These are phyloP conservation scores for Ametastegia equiseti DNA, from an alignment of 2,888 invertebrate genomes.

Conservation along the genomic window DNA sequence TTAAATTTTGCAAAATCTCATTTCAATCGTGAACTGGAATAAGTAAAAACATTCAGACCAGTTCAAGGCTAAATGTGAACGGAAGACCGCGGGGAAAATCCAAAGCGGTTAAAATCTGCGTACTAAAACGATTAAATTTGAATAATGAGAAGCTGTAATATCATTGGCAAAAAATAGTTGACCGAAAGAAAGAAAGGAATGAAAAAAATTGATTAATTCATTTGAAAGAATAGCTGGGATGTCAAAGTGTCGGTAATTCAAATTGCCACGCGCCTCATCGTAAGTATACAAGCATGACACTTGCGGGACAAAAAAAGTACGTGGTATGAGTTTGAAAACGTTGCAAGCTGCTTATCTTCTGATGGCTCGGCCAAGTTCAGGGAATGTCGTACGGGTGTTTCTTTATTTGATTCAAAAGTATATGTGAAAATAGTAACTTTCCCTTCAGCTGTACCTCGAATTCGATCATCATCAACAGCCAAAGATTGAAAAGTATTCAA, in stretches of 20 bases:
- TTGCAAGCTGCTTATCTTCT: not conserved
- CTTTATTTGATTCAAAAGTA: not conserved
- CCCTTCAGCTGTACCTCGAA: slow-evolving; percentile 3
- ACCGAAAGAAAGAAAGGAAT: not conserved
- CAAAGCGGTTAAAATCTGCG: not conserved
- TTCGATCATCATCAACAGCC: not conserved
- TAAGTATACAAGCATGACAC: not conserved
- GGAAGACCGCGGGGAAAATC: too few species aligned
- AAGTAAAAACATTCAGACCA: too few species aligned
- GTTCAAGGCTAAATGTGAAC: too few species aligned
- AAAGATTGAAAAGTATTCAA: not conserved
- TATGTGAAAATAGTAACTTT: not conserved
- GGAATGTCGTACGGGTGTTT: slow-evolving; percentile 32
- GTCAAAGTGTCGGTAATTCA: not conserved
- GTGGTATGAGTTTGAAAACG: too few species aligned
- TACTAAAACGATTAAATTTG: too few species aligned
- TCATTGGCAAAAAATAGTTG: not conserved
- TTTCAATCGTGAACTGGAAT: too few species aligned
- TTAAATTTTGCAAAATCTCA: too few species aligned
- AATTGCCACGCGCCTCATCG: not conserved
- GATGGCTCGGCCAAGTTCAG: slow-evolving; percentile 21
- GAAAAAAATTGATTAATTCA: not conserved
- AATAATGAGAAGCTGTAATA: not conserved
- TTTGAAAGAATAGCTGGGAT: not conserved
- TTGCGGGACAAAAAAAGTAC: not conserved